phyloP scores from a whole-genome alignment of 2,797 vertebrate genomes.

The Gymnothorax reevesii region DNA sequence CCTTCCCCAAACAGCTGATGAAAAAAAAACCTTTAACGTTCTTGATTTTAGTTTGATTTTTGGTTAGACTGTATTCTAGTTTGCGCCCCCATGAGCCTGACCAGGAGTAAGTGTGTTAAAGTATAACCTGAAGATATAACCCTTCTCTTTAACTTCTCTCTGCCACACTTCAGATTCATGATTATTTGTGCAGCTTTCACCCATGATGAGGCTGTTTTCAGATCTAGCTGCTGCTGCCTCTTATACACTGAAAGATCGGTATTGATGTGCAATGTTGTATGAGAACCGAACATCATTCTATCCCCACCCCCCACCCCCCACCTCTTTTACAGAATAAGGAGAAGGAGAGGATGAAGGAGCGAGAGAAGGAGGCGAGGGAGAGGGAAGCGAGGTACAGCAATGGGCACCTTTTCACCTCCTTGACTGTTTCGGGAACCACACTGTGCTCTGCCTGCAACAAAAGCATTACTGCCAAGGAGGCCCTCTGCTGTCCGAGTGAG shows the following conservation, averaged over 20 bases:
- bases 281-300: neutral
- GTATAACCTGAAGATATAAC: neutral
- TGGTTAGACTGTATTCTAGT: neutral
- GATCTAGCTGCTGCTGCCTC: neutral
- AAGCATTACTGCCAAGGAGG: constrained; percentile 94
- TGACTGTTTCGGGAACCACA: constrained; percentile 87
- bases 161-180: neutral
- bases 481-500: constrained; percentile 89
- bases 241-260: neutral
- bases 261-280: neutral
- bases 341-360: constrained; percentile 82
- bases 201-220: neutral
- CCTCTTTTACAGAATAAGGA: constrained; percentile 82
- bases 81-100: neutral
- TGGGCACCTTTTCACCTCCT: constrained; percentile 90
- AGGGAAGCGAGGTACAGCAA: constrained; percentile 84
- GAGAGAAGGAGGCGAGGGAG: constrained; percentile 82
- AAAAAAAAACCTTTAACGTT: no score
- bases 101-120: no score
- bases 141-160: neutral
- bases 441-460: constrained; percentile 91
- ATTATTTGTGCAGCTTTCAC: neutral
- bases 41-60: no score
- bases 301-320: constrained; percentile 39
- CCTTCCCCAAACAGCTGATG: neutral